Percentiles rank a stretch among this genome's conserved stretches.
phyloP scores from a whole-genome alignment of 1,140 invertebrate species.

The Drosophila eugracilis region DNA sequence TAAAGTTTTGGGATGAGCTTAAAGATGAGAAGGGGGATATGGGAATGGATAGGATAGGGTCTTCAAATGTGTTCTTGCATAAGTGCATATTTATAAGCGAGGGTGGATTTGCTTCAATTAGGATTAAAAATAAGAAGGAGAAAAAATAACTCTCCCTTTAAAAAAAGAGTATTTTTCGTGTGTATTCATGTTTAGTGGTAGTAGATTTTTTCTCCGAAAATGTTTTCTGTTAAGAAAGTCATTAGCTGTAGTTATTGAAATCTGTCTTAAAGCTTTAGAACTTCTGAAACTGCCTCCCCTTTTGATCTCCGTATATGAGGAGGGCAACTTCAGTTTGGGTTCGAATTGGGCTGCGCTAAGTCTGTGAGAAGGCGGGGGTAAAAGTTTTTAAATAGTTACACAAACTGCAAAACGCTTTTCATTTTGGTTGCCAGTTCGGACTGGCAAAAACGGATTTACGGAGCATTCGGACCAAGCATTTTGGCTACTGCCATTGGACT shows the following conservation, averaged over 20 bases:
- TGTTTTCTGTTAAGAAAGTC: too few relatives aligned
- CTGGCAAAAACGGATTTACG: slow-evolving; percentile 58
- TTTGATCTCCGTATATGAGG: slow-evolving; percentile 1
- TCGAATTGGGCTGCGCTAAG: slow-evolving; percentile 5
- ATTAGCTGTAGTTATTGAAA: not conserved
- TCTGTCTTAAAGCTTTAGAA: not conserved
- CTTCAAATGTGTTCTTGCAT: slow-evolving; percentile 26
- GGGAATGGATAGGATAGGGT: not conserved
- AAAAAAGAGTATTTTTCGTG: too few relatives aligned
- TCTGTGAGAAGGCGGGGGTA: not conserved
- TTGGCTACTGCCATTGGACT: slow-evolving; percentile 28
- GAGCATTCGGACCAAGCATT: slow-evolving; percentile 50
- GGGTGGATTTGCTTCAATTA: not conserved
- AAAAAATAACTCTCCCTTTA: too few relatives aligned
- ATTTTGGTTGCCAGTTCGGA: slow-evolving; percentile 47
- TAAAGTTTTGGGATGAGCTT: slow-evolving; percentile 37
- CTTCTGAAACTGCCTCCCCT: not conserved
- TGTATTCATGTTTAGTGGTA: too few relatives aligned
- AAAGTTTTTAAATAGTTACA: slow-evolving; percentile 77
- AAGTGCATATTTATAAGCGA: slow-evolving; percentile 36
- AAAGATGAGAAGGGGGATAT: slow-evolving; percentile 1
- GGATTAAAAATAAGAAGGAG: too few relatives aligned
- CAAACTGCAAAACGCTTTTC: slow-evolving; percentile 63
- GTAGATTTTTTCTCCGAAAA: too few relatives aligned
- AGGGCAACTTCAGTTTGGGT: slow-evolving; percentile 21